Conservation (phyloP, 2,113 vertebrate species). For the Notechis scutatus region DNA sequence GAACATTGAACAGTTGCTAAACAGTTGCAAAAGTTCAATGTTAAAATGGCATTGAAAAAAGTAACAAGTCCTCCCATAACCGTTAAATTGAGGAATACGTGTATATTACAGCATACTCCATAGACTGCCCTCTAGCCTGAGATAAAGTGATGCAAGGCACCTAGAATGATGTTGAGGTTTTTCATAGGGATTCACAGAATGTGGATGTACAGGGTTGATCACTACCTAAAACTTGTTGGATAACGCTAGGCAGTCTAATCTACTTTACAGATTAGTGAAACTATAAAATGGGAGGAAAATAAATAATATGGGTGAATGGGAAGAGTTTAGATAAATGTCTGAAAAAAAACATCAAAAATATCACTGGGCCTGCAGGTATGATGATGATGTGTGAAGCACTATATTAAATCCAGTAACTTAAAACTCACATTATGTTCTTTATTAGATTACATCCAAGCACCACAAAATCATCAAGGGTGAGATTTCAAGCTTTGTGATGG, state of each 20-base stretch:
- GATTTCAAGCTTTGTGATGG: not conserved
- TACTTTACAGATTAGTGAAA: not conserved
- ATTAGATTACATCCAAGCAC: not conserved
- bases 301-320: not conserved
- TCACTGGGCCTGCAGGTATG: not conserved
- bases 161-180: not conserved
- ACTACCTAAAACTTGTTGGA: not conserved
- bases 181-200: not conserved
- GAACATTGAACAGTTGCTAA: not conserved
- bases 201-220: not conserved
- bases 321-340: not conserved
- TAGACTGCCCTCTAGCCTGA: not conserved
- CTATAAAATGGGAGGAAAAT: not conserved
- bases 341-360: not conserved
- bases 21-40: not conserved
- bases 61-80: not conserved
- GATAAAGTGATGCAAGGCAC: not conserved
- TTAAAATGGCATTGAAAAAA: not conserved
- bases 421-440: not conserved
- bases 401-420: slow-evolving; percentile 28
- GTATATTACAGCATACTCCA: not conserved
- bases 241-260: not conserved
- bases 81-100: not conserved
- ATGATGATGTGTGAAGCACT: not conserved
- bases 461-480: not conserved